Percentiles rank a stretch among this genome's conserved stretches.
phyloP scores from a whole-genome alignment of 2,888 invertebrate genomes.

The Leucophora obtusa region DNA sequence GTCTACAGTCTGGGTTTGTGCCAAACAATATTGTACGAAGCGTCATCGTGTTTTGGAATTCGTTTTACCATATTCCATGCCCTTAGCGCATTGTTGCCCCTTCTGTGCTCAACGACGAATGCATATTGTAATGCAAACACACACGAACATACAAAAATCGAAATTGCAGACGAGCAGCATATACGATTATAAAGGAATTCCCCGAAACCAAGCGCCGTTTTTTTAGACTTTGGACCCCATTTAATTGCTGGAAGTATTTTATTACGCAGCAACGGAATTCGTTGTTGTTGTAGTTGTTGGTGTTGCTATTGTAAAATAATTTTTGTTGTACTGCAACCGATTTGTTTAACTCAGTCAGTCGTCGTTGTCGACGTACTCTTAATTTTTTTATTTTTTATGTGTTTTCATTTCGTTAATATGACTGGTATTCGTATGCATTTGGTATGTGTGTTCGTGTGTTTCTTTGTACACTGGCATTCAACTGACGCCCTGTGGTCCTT shows the following conservation, averaged over 20 bases:
- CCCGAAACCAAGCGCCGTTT: slow-evolving; percentile 67
- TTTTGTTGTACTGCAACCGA: slow-evolving; percentile 60
- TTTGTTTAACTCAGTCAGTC: slow-evolving; percentile 45
- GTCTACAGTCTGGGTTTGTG: slow-evolving; percentile 60
- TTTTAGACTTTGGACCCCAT: slow-evolving; percentile 66
- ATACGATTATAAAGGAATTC: slow-evolving; percentile 67
- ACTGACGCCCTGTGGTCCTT: slow-evolving; percentile 65
- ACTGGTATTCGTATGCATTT: slow-evolving; percentile 45
- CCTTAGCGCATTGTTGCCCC: neutral
- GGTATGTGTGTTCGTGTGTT: neutral
- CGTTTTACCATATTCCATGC: slow-evolving; percentile 21
- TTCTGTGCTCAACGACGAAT: neutral
- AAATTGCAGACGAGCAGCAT: slow-evolving; percentile 35
- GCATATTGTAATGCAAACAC: neutral
- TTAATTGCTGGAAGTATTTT: slow-evolving; percentile 64
- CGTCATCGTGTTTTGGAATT: slow-evolving; percentile 38
- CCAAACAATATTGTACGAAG: slow-evolving; percentile 57
- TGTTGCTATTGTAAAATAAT: slow-evolving; percentile 34
- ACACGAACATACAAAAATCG: neutral
- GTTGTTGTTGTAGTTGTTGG: slow-evolving; percentile 29
- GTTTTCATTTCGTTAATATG: slow-evolving; percentile 16
- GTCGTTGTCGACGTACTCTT: slow-evolving; percentile 40
- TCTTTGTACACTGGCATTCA: slow-evolving; percentile 41
- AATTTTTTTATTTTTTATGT: slow-evolving; percentile 20
- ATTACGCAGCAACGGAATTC: slow-evolving; percentile 62